These are phyloP conservation scores for Scaptomyza montana DNA, from an alignment of 1,140 invertebrate species.

Conservation along the genomic window DNA sequence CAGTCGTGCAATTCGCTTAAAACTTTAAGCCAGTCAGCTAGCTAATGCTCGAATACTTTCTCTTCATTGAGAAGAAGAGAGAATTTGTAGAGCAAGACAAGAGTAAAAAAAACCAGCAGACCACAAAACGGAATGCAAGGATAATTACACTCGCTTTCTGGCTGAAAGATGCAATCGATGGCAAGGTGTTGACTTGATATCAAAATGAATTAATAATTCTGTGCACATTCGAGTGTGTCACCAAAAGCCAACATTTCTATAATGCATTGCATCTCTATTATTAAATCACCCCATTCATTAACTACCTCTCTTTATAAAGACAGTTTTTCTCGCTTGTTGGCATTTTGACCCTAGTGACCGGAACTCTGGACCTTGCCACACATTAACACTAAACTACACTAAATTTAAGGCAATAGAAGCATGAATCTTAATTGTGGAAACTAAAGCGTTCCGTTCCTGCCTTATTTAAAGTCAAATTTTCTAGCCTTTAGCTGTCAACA, in stretches of 20 bases:
- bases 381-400: too few species aligned
- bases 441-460: background rate
- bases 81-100: too few species aligned
- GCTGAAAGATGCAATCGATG: slow-evolving; percentile 50
- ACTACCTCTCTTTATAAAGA: slow-evolving; percentile 9
- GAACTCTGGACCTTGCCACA: slow-evolving; percentile 37
- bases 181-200: slow-evolving; percentile 76
- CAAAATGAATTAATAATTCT: slow-evolving; percentile 76
- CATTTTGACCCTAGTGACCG: slow-evolving; percentile 37
- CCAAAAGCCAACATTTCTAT: slow-evolving; percentile 36
- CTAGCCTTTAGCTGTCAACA: too few species aligned
- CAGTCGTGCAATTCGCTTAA: slow-evolving; percentile 35
- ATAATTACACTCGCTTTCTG: slow-evolving; percentile 55
- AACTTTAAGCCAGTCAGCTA: slow-evolving; percentile 24
- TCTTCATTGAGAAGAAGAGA: slow-evolving; percentile 40
- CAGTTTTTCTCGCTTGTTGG: slow-evolving; percentile 7
- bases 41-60: slow-evolving; percentile 28
- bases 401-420: too few species aligned
- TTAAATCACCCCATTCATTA: background rate
- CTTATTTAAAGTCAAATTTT: slow-evolving; percentile 6
- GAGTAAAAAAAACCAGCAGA: slow-evolving; percentile 24
- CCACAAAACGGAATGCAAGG: slow-evolving; percentile 65
- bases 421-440: too few species aligned
- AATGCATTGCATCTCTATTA: background rate
- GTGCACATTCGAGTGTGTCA: slow-evolving; percentile 65